Evolutionary conservation across 2,797 vertebrate species (phyloP), one percentile per base, ranked within the genome.

Genomic region (Esox lucius): DNA sequence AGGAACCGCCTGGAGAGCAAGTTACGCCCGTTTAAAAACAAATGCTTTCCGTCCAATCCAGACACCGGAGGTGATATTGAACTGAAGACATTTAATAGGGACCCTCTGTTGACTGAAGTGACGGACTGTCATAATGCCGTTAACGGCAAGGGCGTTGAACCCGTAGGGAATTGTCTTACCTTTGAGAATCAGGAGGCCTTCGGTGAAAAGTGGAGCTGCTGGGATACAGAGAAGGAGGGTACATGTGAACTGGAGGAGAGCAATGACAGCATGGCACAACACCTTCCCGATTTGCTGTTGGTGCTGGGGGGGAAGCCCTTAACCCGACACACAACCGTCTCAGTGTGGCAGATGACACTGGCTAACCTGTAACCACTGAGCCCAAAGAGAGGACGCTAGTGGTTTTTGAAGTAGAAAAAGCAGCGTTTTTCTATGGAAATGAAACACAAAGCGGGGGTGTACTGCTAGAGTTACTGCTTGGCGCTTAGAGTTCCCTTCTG

Each of bases 251-350:
- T 12, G 5, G 35, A 85, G 1, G 35, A 85, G 1, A 46, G 42
- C 42, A 4, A 4, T 3, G 42, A 46, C 42, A 76, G 78, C 35
- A 72, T 84, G 0, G 28, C 26, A 3, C 83, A 84, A 19, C 87
- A 92, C 3, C 76, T 90, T 1, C 91, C 93, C 4, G 92, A 94
- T 13, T 71, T 92, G 46, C 87, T 97, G 78, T 89, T 97, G 82
- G 87, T 96, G n/a, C 53, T 96, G 0, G 95, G 96, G 24, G 96
- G 96, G 0, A 93, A 91, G 82, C 95, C 96, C 3, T 80, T 90
- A 70, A 82, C 86, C 53, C 70, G 72, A 51, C 85, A 83, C 13
- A 67, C 83, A 0, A 83, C 89, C 13, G 92, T 97, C 80, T 94
- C 93, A 0, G 72, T 95, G 12, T 95, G 93, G 92, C 94, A 95